Evolutionary conservation across 1,140 invertebrate genomes (phyloP), one percentile per base, ranked within the genome.

Genomic region (Zaprionus taronus): DNA sequence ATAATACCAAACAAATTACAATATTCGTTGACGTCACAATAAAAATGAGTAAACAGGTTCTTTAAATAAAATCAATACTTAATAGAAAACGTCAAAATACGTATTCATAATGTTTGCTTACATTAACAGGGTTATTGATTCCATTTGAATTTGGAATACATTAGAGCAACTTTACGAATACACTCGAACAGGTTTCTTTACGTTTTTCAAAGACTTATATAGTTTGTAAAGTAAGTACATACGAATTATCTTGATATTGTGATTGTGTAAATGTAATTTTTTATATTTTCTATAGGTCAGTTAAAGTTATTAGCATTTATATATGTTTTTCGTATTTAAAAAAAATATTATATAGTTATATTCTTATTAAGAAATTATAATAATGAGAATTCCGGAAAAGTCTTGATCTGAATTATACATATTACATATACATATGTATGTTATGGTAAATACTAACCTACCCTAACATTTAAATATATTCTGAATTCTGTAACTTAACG

Each of bases 71-170:
- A 47, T 2, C 7, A 44, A 44, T 47, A 9, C 41, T 47, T 11
- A 17, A 47, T 47, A 4, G 41, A 47, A 47, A 47, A 47, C 41
- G n/a, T 47, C 41, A 47, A 47, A 47, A 47, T 47, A 47, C n/a
- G n/a, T 47, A 47, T 47, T 17, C n/a, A 47, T 47, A 47, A 47
- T 47, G n/a, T 47, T 47, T 47, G 41, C 41, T 47, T 47, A 47
- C 41, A 47, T 47, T 47, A 47, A 47, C 17, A 47, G 41, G 41
- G 41, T 47, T 47, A 47, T 47, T 47, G 41, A 9, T 17, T 17
- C 7, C n/a, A 47, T 47, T 41, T 41, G 5, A 2, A 6, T 41
- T 44, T 17, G 6, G 41, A 47, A 47, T 47, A 17, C 7, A 47
- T 47, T 47, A 47, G 41, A 47, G 38, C 38, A 41, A 41, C 38